A percentile compares a stretch with the other conserved stretches of the same genome.
Conservation (phyloP, 2,797 vertebrate species). For the Phalanger gymnotis region DNA sequence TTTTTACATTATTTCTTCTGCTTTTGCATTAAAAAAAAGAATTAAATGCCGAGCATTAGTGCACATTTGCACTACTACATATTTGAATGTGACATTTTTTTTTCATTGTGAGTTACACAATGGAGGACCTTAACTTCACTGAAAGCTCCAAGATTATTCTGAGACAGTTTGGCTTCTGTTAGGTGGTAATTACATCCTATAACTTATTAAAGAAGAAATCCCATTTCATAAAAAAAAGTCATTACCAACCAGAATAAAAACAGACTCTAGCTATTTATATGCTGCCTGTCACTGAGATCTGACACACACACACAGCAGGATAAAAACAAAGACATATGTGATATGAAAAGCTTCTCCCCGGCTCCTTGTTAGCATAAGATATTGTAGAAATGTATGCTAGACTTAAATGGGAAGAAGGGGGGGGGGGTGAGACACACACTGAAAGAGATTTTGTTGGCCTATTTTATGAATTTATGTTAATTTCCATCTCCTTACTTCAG, state of each 20-base stretch:
- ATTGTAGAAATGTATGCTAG: neutral
- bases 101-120: conserved; percentile 25
- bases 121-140: neutral
- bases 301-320: conserved; percentile 50
- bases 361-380: conserved; percentile 12
- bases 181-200: conserved; percentile 62
- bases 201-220: conserved; percentile 73
- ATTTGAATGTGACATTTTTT: conserved; percentile 20
- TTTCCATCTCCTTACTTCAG: conserved; percentile 27
- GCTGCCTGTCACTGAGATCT: conserved; percentile 64
- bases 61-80: neutral
- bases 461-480: conserved; percentile 4
- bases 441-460: conserved; percentile 38
- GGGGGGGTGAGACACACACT: neutral
- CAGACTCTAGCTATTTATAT: conserved; percentile 70
- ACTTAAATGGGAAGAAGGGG: neutral
- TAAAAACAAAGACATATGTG: conserved; percentile 72
- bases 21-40: neutral
- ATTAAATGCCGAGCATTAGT: neutral
- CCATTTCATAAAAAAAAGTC: conserved; percentile 56
- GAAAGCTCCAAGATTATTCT: conserved; percentile 9
- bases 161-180: conserved; percentile 45
- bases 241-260: conserved; percentile 73
- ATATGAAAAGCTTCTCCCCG: conserved; percentile 46
- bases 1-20: neutral